Base-by-base conservation (phyloP, 1,140 invertebrate genomes). In the Cydia splendana region DNA sequence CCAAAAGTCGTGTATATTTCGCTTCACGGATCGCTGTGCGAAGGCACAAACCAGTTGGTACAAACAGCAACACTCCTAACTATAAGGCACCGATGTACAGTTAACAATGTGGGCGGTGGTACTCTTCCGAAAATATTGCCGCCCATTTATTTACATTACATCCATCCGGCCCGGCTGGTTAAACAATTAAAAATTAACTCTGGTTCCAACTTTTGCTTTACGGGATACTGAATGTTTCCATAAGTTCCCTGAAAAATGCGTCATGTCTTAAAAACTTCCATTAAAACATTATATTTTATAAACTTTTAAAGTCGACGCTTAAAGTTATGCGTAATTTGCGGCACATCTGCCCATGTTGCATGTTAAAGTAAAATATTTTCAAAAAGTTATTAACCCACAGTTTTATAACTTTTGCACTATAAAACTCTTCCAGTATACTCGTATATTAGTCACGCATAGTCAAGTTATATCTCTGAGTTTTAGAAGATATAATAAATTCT, bases 131-230 rank as follows among this genome's bases (percentile, higher is more conserved):
- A 69, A 69, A 69, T 69, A 69, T 34, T 34, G 10, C 28, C 65
- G 6, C 2, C 9, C 30, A 28, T 28, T 15, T n/a, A 38, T 69
- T 69, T 28, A 18, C 65, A 28, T 34, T 28, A 30, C 45, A 13
- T 48, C 13, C 65, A 34, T 69, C 65, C 65, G 65, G 30, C 30
- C 28, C 65, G 65, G 13, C 65, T 34, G 28, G 65, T 28, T 69
- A 69, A 69, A 69, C 28, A 28, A 38, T 69, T 67, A 67, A 67
- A 67, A 67, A 67, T 67, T 67, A 67, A 67, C 24, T n/a, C 30
- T 28, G 30, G 65, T 38, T 30, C 24, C 65, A 67, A 67, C n/a
- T 15, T 67, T 67, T 34, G 30, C 13, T 67, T 67, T 67, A 67
- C 65, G 24, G 65, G 30, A 4, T 67, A 67, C 28, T 67, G 28